A percentile compares a stretch with the other conserved stretches of the same genome.
Evolutionary conservation across 2,888 invertebrate species (phyloP).

Genomic region (Phengaris alcon): DNA sequence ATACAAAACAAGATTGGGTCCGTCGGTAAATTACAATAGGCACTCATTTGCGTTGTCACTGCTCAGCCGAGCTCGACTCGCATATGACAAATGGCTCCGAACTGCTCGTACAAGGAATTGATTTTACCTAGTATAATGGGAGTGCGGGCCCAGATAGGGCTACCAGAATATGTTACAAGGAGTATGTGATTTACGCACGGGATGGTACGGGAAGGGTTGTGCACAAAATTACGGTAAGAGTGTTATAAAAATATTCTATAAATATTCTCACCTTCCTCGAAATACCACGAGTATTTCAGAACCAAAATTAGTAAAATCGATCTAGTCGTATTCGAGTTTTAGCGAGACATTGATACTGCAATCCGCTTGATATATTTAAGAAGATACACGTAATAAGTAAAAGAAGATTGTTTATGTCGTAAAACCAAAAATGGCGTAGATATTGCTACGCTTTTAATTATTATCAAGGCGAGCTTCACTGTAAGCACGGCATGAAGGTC

Average conservation of each 20-base stretch:
- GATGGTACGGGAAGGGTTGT: background rate
- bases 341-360: too few species aligned
- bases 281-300: too few species aligned
- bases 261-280: too few species aligned
- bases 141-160: background rate
- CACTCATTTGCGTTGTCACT: conserved; percentile 15
- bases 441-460: too few species aligned
- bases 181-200: background rate
- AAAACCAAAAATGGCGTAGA: too few species aligned
- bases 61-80: background rate
- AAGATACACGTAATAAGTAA: too few species aligned
- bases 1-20: background rate
- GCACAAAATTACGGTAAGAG: background rate
- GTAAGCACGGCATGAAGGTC: too few species aligned
- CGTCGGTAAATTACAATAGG: conserved; percentile 3
- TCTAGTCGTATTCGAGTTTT: too few species aligned
- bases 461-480: too few species aligned
- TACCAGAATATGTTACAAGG: background rate
- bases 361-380: too few species aligned
- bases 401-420: too few species aligned
- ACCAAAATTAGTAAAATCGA: too few species aligned
- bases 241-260: background rate
- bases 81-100: conserved; percentile 2
- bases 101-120: conserved; percentile 15
- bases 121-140: background rate